Evolutionary conservation across 2,888 invertebrate species (phyloP).

Genomic region (Lasioglossum oenotherae): DNA sequence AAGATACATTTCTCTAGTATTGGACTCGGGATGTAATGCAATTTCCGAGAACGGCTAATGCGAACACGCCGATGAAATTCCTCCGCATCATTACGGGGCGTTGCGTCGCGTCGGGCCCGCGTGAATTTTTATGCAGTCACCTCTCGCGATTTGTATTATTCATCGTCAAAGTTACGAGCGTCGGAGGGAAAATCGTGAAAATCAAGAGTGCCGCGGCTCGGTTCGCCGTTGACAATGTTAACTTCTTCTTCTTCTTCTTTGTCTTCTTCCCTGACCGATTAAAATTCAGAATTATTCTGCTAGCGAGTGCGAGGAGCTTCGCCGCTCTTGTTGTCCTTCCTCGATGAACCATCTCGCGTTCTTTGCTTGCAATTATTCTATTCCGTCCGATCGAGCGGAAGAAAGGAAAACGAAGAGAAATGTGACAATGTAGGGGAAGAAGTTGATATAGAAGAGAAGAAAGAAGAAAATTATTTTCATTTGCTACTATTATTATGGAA

Average conservation of each 20-base stretch:
- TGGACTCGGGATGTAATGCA: slow-evolving; percentile 16
- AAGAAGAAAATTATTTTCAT: too few species aligned
- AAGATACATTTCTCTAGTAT: slow-evolving; percentile 15
- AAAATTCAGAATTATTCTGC: slow-evolving; percentile 39
- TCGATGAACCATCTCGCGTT: slow-evolving; percentile 12
- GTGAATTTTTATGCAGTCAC: slow-evolving; percentile 41
- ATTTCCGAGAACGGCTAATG: slow-evolving; percentile 24
- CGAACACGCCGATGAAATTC: slow-evolving; percentile 13
- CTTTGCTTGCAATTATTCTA: slow-evolving; percentile 20
- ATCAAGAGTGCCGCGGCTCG: background rate
- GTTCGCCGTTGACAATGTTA: slow-evolving; percentile 30
- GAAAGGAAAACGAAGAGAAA: background rate
- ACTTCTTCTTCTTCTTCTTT: slow-evolving; percentile 18
- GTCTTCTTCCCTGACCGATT: slow-evolving; percentile 28
- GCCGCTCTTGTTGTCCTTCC: slow-evolving; percentile 12
- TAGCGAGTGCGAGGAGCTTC: background rate
- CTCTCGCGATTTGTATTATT: slow-evolving; percentile 44
- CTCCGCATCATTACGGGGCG: background rate
- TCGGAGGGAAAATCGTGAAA: slow-evolving; percentile 18
- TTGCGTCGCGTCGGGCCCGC: background rate
- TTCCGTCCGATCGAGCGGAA: background rate
- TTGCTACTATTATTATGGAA: too few species aligned
- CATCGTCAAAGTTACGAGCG: slow-evolving; percentile 36
- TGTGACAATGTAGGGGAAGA: background rate
- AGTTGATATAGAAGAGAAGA: too few species aligned